Percentiles rank a stretch among this genome's conserved stretches.
Evolutionary conservation across 2,113 vertebrate genomes (phyloP).

Genomic region (Coryphaenoides rupestris): DNA sequence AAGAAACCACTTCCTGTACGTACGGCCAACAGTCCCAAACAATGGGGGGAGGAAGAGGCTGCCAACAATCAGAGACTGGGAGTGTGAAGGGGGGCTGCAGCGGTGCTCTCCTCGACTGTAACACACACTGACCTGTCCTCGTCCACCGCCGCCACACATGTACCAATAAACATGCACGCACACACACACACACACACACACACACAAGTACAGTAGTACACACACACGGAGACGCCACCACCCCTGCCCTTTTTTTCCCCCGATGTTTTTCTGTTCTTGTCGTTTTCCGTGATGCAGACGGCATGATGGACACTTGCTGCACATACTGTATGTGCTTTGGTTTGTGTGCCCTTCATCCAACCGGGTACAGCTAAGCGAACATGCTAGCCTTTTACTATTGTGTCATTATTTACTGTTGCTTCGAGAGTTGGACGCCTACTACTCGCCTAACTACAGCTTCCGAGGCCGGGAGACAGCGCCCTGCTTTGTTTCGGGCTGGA

Average conservation of each 20-base stretch:
- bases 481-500: neutral
- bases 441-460: neutral
- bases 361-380: too few relatives aligned
- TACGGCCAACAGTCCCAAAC: neutral
- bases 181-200: neutral
- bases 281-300: neutral
- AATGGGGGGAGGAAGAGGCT: neutral
- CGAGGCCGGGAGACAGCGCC: neutral
- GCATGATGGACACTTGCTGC: too few relatives aligned
- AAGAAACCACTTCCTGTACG: neutral
- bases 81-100: neutral
- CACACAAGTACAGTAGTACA: neutral
- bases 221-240: neutral
- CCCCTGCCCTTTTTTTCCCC: too few relatives aligned
- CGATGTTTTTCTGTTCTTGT: neutral
- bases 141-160: neutral
- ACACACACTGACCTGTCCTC: neutral
- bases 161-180: neutral
- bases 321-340: too few relatives aligned
- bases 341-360: too few relatives aligned
- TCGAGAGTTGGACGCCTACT: too few relatives aligned
- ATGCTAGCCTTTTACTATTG: too few relatives aligned
- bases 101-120: neutral
- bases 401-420: too few relatives aligned
- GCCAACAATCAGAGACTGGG: neutral